A percentile compares a stretch with the other conserved stretches of the same genome.
phyloP scores from a whole-genome alignment of 2,113 vertebrate species.

The Poeciliopsis turrubarensis region DNA sequence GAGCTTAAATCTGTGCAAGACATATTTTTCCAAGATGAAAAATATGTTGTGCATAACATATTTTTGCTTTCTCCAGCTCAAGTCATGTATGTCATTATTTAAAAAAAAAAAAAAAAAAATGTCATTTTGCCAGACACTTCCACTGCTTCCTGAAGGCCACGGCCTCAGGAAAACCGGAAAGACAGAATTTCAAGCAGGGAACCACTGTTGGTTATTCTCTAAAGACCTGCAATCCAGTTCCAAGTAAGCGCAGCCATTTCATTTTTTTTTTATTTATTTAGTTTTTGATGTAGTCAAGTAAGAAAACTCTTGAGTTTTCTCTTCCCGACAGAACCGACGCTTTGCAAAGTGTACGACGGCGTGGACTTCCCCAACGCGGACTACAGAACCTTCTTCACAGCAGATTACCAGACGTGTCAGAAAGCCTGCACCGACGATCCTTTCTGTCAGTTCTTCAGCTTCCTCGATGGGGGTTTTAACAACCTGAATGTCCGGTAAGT shows the following conservation, averaged over 20 bases:
- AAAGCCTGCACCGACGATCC: conserved; percentile 66
- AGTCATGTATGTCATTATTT: too few species aligned
- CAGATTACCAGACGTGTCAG: conserved; percentile 62
- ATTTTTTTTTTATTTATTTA: too few species aligned
- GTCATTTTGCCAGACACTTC: neutral
- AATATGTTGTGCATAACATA: too few species aligned
- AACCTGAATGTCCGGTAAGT: too few species aligned
- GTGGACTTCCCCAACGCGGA: conserved; percentile 58
- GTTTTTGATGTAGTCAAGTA: too few species aligned
- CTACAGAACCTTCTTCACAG: conserved; percentile 50
- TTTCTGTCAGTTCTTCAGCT: conserved; percentile 69
- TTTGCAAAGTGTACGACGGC: conserved; percentile 39
- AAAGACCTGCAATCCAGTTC: neutral
- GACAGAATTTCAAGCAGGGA: neutral
- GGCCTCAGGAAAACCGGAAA: too few species aligned
- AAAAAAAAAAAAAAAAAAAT: too few species aligned
- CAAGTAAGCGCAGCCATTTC: neutral
- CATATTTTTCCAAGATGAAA: too few species aligned
- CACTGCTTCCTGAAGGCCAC: neutral
- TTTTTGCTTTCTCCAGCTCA: too few species aligned
- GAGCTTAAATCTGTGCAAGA: too few species aligned
- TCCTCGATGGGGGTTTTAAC: neutral
- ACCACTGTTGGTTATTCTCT: neutral
- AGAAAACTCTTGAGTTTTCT: too few species aligned
- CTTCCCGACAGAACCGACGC: too few species aligned